Base-by-base conservation (phyloP, 2,113 vertebrate genomes). In the Furnarius figulus region DNA sequence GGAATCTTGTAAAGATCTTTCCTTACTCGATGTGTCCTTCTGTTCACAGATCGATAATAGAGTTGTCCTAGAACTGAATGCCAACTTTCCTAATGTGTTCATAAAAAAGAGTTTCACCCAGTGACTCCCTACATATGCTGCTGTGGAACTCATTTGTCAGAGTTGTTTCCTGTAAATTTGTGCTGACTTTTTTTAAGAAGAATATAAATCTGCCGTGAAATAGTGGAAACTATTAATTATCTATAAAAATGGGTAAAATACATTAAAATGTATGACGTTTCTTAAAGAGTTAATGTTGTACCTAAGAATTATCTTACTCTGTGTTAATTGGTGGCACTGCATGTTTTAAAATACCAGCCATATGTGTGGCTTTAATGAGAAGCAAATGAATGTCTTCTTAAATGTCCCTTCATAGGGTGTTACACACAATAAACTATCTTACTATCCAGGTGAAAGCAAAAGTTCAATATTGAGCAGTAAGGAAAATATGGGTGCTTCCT, bases 41-140 rank as follows among this genome's bases (percentile, higher is more conserved):
- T 99, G 99, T 97, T 99, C 99, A 5, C 99, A 99, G 97, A 98
- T 99, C 67, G 99, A 99, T 98, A 99, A 98, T 76, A 98, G 98
- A 91, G 97, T 98, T 33, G 98, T 99, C 65, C 98, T 99, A 73
- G 99, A 99, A 96, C 98, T 99, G 87, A 98, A 97, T 58, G 97
- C 97, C 78, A 98, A 97, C 95, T 99, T 99, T 90, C 99, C 99
- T 71, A 98, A 98, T 16, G 99, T 99, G 81, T 98, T 98, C 97
- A 99, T 99, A 97, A 99, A 99, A 96, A 99, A 99, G 97, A 99
- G 99, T 96, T 99, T 99, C 97, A 99, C 99, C 90, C 99, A 99
- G 97, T 99, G 98, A 99, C 93, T 97, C 90, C 9, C 44, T 90
- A 5, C 85, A 52, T 85, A 53, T 91, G 87, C 91, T 97, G 59